Conservation (phyloP, 2,888 invertebrate genomes). For the Stenoptilia bipunctidactyla region DNA sequence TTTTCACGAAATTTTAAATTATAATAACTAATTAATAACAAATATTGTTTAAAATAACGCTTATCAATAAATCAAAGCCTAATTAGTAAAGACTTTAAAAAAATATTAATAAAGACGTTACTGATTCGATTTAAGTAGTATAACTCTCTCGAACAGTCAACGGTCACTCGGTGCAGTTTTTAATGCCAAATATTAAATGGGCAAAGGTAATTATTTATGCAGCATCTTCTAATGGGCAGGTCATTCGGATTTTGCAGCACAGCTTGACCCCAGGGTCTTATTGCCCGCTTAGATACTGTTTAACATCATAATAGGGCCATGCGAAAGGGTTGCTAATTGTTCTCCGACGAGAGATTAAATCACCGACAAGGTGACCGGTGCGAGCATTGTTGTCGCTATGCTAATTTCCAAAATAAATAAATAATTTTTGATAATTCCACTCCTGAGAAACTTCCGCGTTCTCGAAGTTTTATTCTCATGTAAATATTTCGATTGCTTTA, state of each 20-base stretch:
- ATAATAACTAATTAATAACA: background rate
- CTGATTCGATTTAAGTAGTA: no score
- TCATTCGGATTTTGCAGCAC: slow-evolving; percentile 32
- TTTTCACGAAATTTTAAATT: no score
- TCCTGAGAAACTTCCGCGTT: no score
- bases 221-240: slow-evolving; percentile 45
- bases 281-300: slow-evolving; percentile 21
- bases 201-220: slow-evolving; percentile 48
- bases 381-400: background rate
- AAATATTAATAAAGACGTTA: no score
- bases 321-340: slow-evolving; percentile 38
- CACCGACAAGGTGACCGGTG: slow-evolving; percentile 4
- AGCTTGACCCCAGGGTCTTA: slow-evolving; percentile 34
- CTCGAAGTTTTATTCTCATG: no score
- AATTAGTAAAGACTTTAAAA: no score
- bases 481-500: no score
- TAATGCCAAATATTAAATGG: slow-evolving; percentile 1
- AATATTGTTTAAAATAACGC: slow-evolving; percentile 11
- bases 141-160: no score
- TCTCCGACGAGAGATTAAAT: slow-evolving; percentile 22
- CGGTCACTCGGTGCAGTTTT: no score
- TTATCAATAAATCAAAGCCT: no score
- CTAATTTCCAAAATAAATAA: background rate
- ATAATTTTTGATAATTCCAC: no score
- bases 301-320: slow-evolving; percentile 45